These are phyloP conservation scores for Tyrannus savana DNA, from an alignment of 2,113 vertebrate species.

Conservation along the genomic window DNA sequence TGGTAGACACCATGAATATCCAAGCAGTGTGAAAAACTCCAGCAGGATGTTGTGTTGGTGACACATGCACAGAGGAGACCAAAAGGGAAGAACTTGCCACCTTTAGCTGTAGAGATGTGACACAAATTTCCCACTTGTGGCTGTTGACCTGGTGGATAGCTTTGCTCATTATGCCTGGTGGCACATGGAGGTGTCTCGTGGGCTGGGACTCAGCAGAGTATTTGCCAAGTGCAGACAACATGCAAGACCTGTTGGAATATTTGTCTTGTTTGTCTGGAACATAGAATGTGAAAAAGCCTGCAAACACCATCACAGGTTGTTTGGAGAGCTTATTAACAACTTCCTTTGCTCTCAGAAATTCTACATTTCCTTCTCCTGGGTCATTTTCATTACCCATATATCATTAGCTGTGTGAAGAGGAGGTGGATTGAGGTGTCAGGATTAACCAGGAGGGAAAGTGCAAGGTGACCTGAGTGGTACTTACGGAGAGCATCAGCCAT, in stretches of 20 bases:
- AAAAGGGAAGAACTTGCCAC: neutral
- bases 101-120: neutral
- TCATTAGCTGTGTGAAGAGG: neutral
- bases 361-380: neutral
- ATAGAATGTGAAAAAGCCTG: neutral
- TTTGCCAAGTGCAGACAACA: neutral
- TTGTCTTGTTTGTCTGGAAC: neutral
- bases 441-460: neutral
- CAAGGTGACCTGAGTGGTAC: neutral
- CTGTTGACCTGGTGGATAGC: neutral
- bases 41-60: neutral
- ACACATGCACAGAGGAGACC: neutral
- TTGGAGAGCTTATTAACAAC: neutral
- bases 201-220: neutral
- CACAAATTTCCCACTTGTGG: neutral
- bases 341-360: neutral
- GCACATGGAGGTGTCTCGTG: accelerated
- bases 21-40: neutral
- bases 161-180: neutral
- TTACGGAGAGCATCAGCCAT: accelerated
- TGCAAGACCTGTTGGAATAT: neutral
- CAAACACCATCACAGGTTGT: neutral
- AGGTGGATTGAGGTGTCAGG: neutral
- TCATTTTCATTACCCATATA: neutral
- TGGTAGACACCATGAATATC: neutral